phyloP scores from a whole-genome alignment of 2,113 vertebrate species.

The Malurus cyaneus region DNA sequence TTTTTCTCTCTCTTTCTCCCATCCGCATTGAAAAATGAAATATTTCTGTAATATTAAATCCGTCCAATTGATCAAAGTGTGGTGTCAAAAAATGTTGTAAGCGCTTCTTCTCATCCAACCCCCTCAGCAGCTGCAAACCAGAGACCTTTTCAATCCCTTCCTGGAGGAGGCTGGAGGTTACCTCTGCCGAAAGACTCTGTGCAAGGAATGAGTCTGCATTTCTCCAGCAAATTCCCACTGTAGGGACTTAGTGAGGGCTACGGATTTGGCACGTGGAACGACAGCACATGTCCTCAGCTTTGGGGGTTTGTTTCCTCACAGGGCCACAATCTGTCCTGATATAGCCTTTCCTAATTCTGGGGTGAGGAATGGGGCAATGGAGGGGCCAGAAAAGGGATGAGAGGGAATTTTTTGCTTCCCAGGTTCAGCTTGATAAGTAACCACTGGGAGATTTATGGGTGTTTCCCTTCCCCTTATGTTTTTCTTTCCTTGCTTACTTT shows the following conservation, averaged over 20 bases:
- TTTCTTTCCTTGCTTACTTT: not conserved
- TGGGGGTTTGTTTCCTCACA: accelerated
- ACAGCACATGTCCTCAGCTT: not conserved
- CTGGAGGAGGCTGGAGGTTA: not conserved
- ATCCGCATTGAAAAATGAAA: constrained; percentile 72
- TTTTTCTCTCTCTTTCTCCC: constrained; percentile 6
- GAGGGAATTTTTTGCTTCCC: not conserved
- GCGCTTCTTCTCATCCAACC: constrained; percentile 63
- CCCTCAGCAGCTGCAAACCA: constrained; percentile 23
- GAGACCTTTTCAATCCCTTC: constrained; percentile 43
- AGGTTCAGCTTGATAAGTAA: not conserved
- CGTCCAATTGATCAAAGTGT: constrained; percentile 74
- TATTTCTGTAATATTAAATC: constrained; percentile 81
- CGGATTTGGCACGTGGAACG: accelerated
- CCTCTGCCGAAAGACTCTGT: not conserved
- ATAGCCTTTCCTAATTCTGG: not conserved
- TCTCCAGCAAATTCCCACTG: not conserved
- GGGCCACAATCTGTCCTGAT: not conserved
- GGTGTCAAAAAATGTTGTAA: constrained; percentile 70
- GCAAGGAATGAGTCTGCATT: constrained; percentile 18
- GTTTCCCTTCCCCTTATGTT: not conserved
- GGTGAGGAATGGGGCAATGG: not conserved
- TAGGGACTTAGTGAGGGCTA: not conserved
- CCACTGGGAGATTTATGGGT: not conserved
- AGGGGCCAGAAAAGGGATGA: not conserved